A percentile compares a stretch with the other conserved stretches of the same genome.
Evolutionary conservation across 2,113 vertebrate species (phyloP).

Genomic region (Ovis canadensis): DNA sequence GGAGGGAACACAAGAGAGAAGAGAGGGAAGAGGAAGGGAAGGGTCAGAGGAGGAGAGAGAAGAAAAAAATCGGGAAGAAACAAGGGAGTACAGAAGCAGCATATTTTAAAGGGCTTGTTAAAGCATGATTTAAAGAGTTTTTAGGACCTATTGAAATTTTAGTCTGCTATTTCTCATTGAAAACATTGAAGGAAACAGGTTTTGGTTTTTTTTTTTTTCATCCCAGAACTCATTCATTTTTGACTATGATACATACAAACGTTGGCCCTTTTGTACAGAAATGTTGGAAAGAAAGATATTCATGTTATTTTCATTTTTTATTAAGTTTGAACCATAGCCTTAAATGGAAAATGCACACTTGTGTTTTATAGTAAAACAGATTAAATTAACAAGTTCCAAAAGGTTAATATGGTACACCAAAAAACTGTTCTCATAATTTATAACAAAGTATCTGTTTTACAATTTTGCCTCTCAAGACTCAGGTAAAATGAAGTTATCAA

Average conservation of each 20-base stretch:
- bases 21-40: background rate
- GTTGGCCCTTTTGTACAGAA: background rate
- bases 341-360: background rate
- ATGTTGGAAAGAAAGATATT: background rate
- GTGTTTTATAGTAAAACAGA: background rate
- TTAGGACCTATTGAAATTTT: background rate
- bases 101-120: background rate
- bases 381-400: background rate
- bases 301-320: background rate
- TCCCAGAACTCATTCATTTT: background rate
- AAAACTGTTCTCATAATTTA: background rate
- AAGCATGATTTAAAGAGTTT: background rate
- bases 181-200: background rate
- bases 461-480: background rate
- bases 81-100: background rate
- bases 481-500: background rate
- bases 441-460: background rate
- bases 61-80: background rate
- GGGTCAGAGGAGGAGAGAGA: too few relatives aligned
- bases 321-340: background rate
- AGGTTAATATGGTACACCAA: background rate
- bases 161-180: background rate
- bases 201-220: background rate
- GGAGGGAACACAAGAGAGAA: too few relatives aligned
- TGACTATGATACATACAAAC: background rate